phyloP scores from a whole-genome alignment of 1,140 invertebrate species.

The Paraescarpia echinospica region DNA sequence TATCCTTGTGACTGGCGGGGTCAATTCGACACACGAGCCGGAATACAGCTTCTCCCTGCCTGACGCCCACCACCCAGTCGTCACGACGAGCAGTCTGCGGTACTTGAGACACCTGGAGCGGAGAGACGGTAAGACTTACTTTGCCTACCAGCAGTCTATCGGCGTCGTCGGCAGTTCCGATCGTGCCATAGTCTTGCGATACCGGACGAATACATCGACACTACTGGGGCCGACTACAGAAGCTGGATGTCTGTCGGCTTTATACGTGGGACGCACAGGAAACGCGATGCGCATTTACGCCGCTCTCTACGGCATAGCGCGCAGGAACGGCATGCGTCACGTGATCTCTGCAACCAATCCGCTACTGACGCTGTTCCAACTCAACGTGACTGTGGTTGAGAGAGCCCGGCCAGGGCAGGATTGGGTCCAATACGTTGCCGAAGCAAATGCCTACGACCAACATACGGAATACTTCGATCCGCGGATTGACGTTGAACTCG shows the following conservation, averaged over 20 bases:
- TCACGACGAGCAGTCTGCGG: neutral
- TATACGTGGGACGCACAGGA: constrained; percentile 8
- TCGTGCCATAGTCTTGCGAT: neutral
- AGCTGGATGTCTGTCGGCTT: neutral
- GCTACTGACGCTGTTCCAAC: neutral
- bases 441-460: too few relatives aligned
- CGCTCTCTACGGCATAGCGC: constrained; percentile 12
- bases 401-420: too few relatives aligned
- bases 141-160: neutral
- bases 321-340: neutral
- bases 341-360: neutral
- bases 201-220: neutral
- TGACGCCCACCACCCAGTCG: neutral
- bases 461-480: constrained; percentile 4
- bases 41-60: neutral
- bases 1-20: too few relatives aligned
- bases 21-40: neutral
- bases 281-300: constrained; percentile 26
- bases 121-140: neutral
- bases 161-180: constrained; percentile 60
- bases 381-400: neutral
- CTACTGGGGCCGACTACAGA: neutral
- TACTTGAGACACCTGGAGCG: neutral
- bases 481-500: neutral
- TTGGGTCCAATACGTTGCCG: neutral